Conservation (phyloP, 2,113 vertebrate genomes). For the Spea bombifrons region DNA sequence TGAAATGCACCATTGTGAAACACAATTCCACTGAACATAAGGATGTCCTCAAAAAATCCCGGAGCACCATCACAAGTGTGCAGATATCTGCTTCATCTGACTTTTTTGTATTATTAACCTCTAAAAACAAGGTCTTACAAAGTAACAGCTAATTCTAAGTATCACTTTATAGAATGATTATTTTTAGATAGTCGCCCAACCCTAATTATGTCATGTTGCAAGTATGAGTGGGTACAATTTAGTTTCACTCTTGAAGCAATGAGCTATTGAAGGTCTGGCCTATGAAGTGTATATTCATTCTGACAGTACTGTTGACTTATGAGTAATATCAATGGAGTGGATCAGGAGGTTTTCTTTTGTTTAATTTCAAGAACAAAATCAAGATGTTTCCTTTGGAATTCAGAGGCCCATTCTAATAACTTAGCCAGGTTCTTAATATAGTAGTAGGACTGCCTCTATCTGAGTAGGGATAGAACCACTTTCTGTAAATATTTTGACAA, state of each 20-base stretch:
- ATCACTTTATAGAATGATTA: not conserved
- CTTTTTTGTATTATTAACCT: not conserved
- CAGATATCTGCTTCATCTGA: not conserved
- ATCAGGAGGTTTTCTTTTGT: conserved; percentile 37
- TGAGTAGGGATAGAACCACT: conserved; percentile 1
- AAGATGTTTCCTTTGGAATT: conserved; percentile 45
- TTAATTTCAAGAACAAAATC: conserved; percentile 39
- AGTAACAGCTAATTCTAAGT: not conserved
- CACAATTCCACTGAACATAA: not conserved
- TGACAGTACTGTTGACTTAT: conserved; percentile 19
- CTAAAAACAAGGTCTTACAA: not conserved
- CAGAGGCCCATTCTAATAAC: conserved; percentile 30
- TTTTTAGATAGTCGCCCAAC: not conserved
- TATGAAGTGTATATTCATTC: conserved; percentile 18
- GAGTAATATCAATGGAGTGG: conserved; percentile 31
- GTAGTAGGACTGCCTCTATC: conserved; percentile 3
- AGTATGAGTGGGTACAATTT: conserved; percentile 27
- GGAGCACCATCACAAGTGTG: not conserved
- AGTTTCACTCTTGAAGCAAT: conserved; percentile 9
- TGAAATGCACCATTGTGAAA: not conserved
- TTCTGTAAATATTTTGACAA: conserved; percentile 31
- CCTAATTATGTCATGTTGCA: conserved; percentile 23
- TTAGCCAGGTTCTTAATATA: conserved; percentile 31
- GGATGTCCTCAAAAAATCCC: not conserved
- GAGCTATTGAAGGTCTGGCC: conserved; percentile 25